phyloP scores from a whole-genome alignment of 2,888 invertebrate genomes.

The Meandrusa payeni region DNA sequence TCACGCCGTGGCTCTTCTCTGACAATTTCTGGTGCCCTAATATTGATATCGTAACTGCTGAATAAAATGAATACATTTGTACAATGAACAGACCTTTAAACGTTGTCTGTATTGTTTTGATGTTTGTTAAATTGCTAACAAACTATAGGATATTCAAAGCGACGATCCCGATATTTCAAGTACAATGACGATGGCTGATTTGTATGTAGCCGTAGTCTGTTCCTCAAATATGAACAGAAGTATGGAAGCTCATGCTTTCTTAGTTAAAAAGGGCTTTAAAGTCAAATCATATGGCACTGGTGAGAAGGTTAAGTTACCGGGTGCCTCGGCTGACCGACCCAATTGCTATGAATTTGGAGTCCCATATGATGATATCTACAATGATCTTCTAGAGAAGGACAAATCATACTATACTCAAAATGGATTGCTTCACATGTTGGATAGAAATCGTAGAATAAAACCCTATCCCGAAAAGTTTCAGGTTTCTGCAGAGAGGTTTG shows the following conservation, averaged over 20 bases:
- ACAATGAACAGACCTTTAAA: constrained; percentile 17
- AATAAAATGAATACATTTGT: constrained; percentile 21
- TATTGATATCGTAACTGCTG: constrained; percentile 8
- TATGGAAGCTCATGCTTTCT: constrained; percentile 99
- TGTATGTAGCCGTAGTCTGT: constrained; percentile 96
- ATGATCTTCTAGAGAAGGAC: constrained; percentile 94
- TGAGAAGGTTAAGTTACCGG: constrained; percentile 98
- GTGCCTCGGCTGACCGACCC: constrained; percentile 94
- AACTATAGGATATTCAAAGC: not conserved
- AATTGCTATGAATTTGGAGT: constrained; percentile 98
- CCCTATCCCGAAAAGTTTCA: constrained; percentile 97
- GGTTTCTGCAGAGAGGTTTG: constrained; percentile 92
- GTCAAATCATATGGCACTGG: constrained; percentile 97
- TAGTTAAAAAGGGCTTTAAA: constrained; percentile 97
- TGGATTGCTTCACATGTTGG: constrained; percentile 98
- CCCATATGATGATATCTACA: constrained; percentile 97
- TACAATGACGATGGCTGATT: constrained; percentile 52
- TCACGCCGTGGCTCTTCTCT: constrained; percentile 20
- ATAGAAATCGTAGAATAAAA: constrained; percentile 97
- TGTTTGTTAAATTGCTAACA: constrained; percentile 8
- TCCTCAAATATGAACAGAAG: constrained; percentile 99
- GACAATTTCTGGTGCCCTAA: constrained; percentile 7
- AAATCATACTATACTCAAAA: constrained; percentile 98
- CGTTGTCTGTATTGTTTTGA: constrained; percentile 4
- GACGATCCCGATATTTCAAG: not conserved